phyloP scores from a whole-genome alignment of 2,888 invertebrate genomes.

The Aproaerema taeniolella region DNA sequence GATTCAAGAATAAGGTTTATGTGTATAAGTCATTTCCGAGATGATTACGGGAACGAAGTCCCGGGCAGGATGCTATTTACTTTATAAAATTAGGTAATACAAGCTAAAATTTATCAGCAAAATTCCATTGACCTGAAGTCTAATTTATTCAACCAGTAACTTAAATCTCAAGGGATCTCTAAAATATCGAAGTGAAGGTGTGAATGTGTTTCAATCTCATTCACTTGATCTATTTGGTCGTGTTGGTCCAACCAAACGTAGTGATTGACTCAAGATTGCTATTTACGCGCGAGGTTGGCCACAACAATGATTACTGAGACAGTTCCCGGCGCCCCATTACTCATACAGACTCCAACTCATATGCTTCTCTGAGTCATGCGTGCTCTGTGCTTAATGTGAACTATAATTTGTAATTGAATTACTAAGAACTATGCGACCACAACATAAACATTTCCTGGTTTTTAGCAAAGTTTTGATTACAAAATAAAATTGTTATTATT shows the following conservation, averaged over 20 bases:
- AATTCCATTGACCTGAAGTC: too few species aligned
- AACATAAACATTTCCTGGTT: conserved; percentile 24
- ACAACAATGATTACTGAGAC: conserved; percentile 31
- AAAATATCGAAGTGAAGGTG: too few species aligned
- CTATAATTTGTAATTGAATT: conserved; percentile 54
- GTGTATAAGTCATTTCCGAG: too few species aligned
- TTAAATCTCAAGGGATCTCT: too few species aligned
- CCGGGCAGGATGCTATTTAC: too few species aligned
- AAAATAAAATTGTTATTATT: conserved; percentile 13
- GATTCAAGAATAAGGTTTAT: too few species aligned
- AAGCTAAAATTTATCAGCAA: too few species aligned
- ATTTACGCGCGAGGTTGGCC: conserved; percentile 52
- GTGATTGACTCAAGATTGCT: conserved; percentile 56
- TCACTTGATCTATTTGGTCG: conserved; percentile 29
- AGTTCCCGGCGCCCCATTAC: conserved; percentile 36
- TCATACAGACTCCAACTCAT: conserved; percentile 28
- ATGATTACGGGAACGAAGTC: too few species aligned
- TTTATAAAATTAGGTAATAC: too few species aligned
- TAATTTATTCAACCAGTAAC: too few species aligned
- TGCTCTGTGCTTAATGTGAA: conserved; percentile 35
- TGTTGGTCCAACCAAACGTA: conserved; percentile 17
- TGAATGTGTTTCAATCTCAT: conserved; percentile 24
- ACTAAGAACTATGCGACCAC: conserved; percentile 49
- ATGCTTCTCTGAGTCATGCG: conserved; percentile 52
- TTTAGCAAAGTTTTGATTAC: conserved; percentile 21